Base-by-base conservation (phyloP, 2,113 vertebrate species). In the Hemichromis elongatus region DNA sequence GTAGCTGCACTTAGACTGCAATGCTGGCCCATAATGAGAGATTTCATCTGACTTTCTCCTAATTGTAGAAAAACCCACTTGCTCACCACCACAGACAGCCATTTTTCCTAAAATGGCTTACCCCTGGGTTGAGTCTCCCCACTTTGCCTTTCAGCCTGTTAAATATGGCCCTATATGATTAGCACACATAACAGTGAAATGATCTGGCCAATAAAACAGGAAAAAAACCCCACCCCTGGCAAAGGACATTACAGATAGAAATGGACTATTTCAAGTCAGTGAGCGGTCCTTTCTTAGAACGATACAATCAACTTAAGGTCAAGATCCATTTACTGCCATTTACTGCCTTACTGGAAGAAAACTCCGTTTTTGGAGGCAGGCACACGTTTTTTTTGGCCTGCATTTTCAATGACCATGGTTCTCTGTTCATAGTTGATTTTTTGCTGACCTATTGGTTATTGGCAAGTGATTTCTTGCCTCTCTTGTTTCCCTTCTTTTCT, bases 1-100 rank as follows among this genome's bases (percentile, higher is more conserved):
- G 96, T 96, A 95, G 92, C 94, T 95, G 92, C 94, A 96, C 94
- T 98, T 90, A 89, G 95, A 96, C 96, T 96, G 94, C 97, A 97
- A 97, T 96, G 95, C 90, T 96, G 94, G 92, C 90, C 95, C 93
- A 96, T 86, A 88, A 93, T 92, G 68, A 96, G 94, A 96, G 91
- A 96, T 96, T 97, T 95, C 92, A 85, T 95, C 18, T 73, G 68
- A 50, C 14, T 50, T 73, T 73, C 68, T 53, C 52, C 52, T 21
- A 53, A 47, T 26, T 73, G 68, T 75, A 52, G 26, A 52, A 52
- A 81, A 81, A 85, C 4, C 8, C 42, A 84, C 87, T 33, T 54
- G 19, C 26, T 30, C 68, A 50, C 24, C 68, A 30, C 26, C 3
- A n/a, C 2, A 59, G 85, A 81, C 82, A 80, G 90, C 83, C 82